Evolutionary conservation across 2,113 vertebrate genomes (phyloP), one percentile per base, ranked within the genome.

Genomic region (Gambusia affinis): DNA sequence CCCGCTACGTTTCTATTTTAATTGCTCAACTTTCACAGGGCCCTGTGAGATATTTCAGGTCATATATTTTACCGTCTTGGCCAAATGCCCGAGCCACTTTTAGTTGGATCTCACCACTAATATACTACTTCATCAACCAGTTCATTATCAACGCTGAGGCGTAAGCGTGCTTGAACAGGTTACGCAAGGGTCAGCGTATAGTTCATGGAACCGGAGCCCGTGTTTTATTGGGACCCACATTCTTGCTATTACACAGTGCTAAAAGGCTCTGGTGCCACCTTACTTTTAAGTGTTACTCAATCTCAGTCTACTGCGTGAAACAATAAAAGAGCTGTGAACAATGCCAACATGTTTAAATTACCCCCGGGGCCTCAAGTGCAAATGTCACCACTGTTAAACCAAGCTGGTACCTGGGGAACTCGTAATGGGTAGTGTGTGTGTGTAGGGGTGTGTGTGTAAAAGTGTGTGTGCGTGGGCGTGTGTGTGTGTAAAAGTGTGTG

Each of bases 1-100:
- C 87, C 83, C 66, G 75, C 83, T 88, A 77, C 86, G 81, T 88
- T 91, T 92, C 84, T 73, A 81, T 87, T 93, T 88, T 92, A 91
- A 92, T 90, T 89, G 82, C 85, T 76, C 65, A 47, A 51, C 54
- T 84, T 90, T 91, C 54, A 42, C 75, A 69, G 73, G 54, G 77
- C 76, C 81, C 78, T 63, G 70, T 64, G 70, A 86, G 85, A 88
- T 83, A 83, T 91, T 89, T 84, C 75, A 83, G 81, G 84, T 86
- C 79, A 78, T 80, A 81, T 84, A 84, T 89, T 93, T 93, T 90
- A 93, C 87, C 83, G 79, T 81, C 71, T 84, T 86, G 84, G 88
- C 85, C 65, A 44, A 47, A 67, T 35, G 79, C 76, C 85, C 67
- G 37, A 29, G 47, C 77, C 73, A 79, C 85, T 82, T 75, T 82